Evolutionary conservation across 2,797 vertebrate species (phyloP).

Genomic region (Protosalanx chinensis): DNA sequence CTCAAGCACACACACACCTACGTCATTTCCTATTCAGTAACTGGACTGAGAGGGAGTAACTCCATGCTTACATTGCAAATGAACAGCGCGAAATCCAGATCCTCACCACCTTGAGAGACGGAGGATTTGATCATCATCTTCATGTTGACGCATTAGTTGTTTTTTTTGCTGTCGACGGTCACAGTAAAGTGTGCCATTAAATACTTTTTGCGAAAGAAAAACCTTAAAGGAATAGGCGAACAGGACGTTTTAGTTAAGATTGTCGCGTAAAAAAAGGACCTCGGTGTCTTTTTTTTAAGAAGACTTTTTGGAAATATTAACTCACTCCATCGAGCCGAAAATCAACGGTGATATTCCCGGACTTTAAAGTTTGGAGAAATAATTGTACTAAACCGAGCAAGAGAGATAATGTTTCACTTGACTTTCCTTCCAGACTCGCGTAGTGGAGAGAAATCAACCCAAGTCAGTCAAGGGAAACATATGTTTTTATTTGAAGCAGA

Average conservation of each 20-base stretch:
- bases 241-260: background rate
- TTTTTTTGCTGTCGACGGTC: background rate
- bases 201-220: background rate
- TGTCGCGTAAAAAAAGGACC: background rate
- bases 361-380: too few relatives aligned
- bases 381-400: background rate
- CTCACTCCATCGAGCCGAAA: too few relatives aligned
- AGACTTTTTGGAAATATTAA: too few relatives aligned
- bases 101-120: background rate
- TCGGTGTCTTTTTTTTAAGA: background rate
- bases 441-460: slow-evolving; percentile 3
- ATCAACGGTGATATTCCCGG: background rate
- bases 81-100: slow-evolving; percentile 2
- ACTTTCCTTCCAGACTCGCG: slow-evolving; percentile 22
- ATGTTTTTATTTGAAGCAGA: slow-evolving; percentile 21
- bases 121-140: background rate
- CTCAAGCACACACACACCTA: slow-evolving; percentile 43
- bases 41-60: slow-evolving; percentile 29
- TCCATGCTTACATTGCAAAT: slow-evolving; percentile 24
- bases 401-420: background rate
- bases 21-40: slow-evolving; percentile 70
- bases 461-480: background rate
- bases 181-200: background rate
- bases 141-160: background rate
- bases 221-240: background rate